Conservation (phyloP, 1,140 invertebrate genomes). For the Zaprionus taronus region DNA sequence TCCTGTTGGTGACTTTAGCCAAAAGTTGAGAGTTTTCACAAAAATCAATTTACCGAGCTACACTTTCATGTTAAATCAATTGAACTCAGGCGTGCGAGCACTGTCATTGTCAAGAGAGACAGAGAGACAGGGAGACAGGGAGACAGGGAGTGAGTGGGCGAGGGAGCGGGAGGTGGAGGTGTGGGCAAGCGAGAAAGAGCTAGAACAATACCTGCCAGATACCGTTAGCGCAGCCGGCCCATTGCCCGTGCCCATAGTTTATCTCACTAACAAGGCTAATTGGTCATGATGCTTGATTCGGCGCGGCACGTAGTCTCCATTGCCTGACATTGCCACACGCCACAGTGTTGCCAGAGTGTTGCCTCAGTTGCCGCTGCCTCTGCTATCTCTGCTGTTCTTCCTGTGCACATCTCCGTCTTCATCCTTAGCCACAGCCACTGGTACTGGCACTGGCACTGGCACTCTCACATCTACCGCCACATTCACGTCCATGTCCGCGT, state of each 20-base stretch:
- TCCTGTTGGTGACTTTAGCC: constrained; percentile 17
- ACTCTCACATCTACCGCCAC: constrained; percentile 12
- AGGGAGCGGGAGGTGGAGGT: neutral
- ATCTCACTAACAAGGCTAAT: constrained; percentile 82
- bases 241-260: constrained; percentile 68
- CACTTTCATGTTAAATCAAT: constrained; percentile 83
- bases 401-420: constrained; percentile 10
- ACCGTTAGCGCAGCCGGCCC: constrained; percentile 67
- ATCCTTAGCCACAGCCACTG: constrained; percentile 9
- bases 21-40: constrained; percentile 70
- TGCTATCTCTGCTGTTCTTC: constrained; percentile 11
- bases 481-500: constrained; percentile 37
- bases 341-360: constrained; percentile 10
- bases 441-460: constrained; percentile 8
- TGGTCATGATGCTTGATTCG: constrained; percentile 75
- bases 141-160: neutral
- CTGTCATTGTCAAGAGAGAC: constrained; percentile 56
- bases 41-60: constrained; percentile 78
- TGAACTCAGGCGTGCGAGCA: constrained; percentile 78
- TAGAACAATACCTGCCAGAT: constrained; percentile 38
- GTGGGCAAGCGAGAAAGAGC: constrained; percentile 1
- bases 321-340: constrained; percentile 54
- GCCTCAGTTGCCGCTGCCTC: constrained; percentile 27
- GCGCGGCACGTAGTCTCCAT: constrained; percentile 46
- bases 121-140: constrained; percentile 24